Base-by-base conservation (phyloP, 2,113 vertebrate genomes). In the Stomatorhinus ivindoensis region DNA sequence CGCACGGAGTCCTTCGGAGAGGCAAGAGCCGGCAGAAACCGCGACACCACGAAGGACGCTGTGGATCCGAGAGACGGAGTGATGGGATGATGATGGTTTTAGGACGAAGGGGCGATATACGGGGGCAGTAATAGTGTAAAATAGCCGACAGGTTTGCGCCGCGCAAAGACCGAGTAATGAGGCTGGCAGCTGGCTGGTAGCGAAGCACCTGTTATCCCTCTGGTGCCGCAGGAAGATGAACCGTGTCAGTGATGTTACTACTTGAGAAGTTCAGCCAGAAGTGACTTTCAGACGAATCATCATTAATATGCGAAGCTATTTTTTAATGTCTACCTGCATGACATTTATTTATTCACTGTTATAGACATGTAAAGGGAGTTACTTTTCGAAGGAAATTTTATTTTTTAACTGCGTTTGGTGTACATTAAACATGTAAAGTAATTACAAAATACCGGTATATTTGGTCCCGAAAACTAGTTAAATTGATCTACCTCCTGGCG, bases 21-120 rank as follows among this genome's bases (percentile, higher is more conserved):
- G 93, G 93, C 91, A 89, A 89, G 91, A 94, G 93, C 91, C 89
- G 69, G 89, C 91, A 90, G 86, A 55, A 86, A 87, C 50, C 46
- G 53, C 69, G 7, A 31, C 69, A 61, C 31, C 51, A 35, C 53
- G 90, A 42, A 86, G 86, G 19, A 53, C 31, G 48, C 69, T 80
- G 50, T 50, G 47, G 83, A 86, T 27, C 88, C 88, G 91, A 65
- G 91, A 91, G 86, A 92, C 89, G 91, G 73, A 90, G 83, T 61
- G 39, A 90, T 89, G 88, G 55, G 86, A 88, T 88, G 82, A 87
- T 31, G 44, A 47, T 87, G 83, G 3, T 69, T 42, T 53, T 86
- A 46, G 85, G 73, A 21, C 35, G 53, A 83, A 87, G 44, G 42
- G 87, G n/a, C 4, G 13, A 7, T 39, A 24, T n/a, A 24, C 88